phyloP scores from a whole-genome alignment of 2,888 invertebrate species.

The Nomada fabriciana region DNA sequence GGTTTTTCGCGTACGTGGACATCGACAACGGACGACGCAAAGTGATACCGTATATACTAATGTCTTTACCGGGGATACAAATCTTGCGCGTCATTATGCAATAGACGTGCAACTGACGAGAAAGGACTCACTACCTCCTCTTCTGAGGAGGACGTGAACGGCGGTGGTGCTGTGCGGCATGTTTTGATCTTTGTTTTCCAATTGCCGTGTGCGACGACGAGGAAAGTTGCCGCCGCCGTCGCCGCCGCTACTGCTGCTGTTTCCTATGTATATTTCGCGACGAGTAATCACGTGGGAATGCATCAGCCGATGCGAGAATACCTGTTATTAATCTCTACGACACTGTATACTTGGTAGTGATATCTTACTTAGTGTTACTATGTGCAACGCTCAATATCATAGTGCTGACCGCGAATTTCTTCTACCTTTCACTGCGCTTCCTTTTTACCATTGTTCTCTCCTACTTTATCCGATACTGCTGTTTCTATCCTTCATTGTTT shows the following conservation, averaged over 20 bases:
- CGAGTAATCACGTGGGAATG: slow-evolving; percentile 79
- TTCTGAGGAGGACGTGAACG: slow-evolving; percentile 50
- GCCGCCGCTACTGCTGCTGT: slow-evolving; percentile 22
- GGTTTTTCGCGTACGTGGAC: slow-evolving; percentile 68
- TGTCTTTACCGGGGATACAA: slow-evolving; percentile 60
- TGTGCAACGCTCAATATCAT: slow-evolving; percentile 41
- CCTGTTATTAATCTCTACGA: slow-evolving; percentile 57
- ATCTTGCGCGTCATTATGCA: slow-evolving; percentile 83
- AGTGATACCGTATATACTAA: slow-evolving; percentile 41
- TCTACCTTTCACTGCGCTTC: slow-evolving; percentile 38
- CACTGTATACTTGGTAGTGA: slow-evolving; percentile 41
- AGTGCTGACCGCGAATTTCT: slow-evolving; percentile 31
- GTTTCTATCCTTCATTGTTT: background rate
- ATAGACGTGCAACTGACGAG: slow-evolving; percentile 71
- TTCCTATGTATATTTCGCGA: slow-evolving; percentile 44
- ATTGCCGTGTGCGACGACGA: slow-evolving; percentile 41
- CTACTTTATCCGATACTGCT: background rate
- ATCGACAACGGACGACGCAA: slow-evolving; percentile 51
- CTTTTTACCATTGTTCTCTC: slow-evolving; percentile 15
- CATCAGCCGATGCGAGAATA: slow-evolving; percentile 70
- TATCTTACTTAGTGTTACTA: slow-evolving; percentile 47
- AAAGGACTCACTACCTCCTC: slow-evolving; percentile 37
- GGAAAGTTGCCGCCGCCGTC: slow-evolving; percentile 49
- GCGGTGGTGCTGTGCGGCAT: slow-evolving; percentile 63
- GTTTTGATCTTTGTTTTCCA: slow-evolving; percentile 70